Evolutionary conservation across 2,888 invertebrate species (phyloP).

Genomic region (Ophion slaviceki): DNA sequence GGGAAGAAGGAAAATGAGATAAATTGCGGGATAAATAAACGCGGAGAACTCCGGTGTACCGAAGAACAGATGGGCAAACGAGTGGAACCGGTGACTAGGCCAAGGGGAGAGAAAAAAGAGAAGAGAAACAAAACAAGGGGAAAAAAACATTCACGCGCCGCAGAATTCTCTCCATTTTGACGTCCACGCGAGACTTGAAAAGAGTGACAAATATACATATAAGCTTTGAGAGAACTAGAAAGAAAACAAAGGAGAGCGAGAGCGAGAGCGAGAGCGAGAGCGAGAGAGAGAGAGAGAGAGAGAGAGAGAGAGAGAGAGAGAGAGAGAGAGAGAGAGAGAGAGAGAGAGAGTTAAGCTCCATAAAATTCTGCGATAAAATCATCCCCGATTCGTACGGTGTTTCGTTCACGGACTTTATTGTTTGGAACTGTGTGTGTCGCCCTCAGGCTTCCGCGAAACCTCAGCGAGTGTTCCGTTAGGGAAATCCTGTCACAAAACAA

Average conservation of each 20-base stretch:
- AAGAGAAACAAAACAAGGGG: background rate
- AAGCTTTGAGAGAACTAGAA: constrained; percentile 10
- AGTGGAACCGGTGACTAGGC: background rate
- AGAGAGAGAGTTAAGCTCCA: constrained; percentile 6
- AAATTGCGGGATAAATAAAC: constrained; percentile 20
- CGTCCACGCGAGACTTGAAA: background rate
- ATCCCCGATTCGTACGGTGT: constrained; percentile 18
- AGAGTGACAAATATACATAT: constrained; percentile 13
- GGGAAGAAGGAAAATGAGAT: background rate
- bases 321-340: background rate
- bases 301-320: too few species aligned
- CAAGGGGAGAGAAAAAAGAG: background rate
- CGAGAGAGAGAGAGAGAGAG: too few species aligned
- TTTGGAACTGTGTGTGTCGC: constrained; percentile 6
- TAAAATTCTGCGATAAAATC: constrained; percentile 29
- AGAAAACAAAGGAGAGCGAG: background rate
- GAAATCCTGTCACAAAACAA: constrained; percentile 30
- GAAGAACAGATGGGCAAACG: background rate
- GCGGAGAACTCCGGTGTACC: background rate
- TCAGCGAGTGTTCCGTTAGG: constrained; percentile 42
- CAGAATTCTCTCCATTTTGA: constrained; percentile 31
- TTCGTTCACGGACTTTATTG: constrained; percentile 41
- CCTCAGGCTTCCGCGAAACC: constrained; percentile 22
- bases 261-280: too few species aligned
- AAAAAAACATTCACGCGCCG: constrained; percentile 16